Base-by-base conservation (phyloP, 2,113 vertebrate species). In the Equus quagga region DNA sequence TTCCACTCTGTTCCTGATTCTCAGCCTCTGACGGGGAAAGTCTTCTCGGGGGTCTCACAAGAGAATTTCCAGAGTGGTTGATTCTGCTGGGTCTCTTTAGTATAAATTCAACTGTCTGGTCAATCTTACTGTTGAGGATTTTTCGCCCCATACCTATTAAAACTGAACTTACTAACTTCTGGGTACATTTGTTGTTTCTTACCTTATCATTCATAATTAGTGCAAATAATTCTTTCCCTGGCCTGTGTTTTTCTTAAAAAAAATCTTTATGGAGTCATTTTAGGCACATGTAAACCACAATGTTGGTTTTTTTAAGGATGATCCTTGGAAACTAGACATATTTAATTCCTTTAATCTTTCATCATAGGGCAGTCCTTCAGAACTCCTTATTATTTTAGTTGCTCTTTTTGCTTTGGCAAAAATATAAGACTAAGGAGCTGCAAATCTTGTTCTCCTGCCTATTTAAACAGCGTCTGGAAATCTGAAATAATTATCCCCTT, bases 291-390 rank as follows among this genome's bases (percentile, higher is more conserved):
- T 85, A 95, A 98, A 97, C 88, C 75, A 1, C 67, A 90, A 72
- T 78, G 96, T 94, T 12, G 91, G 84, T 65, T 91, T 84, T 93
- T 94, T 54, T 89, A 33, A 64, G 91, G 78, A 41, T 69, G 70
- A 18, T 87, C 36, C 73, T 56, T 91, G 31, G 81, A 96, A 89
- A 97, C 96, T n/a, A 36, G 58, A 92, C 69, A 95, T 62, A 51
- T 98, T 97, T 94, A 93, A 97, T 95, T 94, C 95, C 91, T 98
- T 98, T 97, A 67, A 93, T 97, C 96, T 97, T 96, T 97, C 96
- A 96, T 96, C 83, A 94, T 19, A 96, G 95, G 84, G 65, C 69
- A 85, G 65, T 87, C 86, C 87, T 98, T 86, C 87, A 94, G 97
- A 97, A 98, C 60, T 96, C 83, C 80, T 97, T 88, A 98, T 98